Conservation (phyloP, 2,888 invertebrate genomes). For the Amiota mariae region DNA sequence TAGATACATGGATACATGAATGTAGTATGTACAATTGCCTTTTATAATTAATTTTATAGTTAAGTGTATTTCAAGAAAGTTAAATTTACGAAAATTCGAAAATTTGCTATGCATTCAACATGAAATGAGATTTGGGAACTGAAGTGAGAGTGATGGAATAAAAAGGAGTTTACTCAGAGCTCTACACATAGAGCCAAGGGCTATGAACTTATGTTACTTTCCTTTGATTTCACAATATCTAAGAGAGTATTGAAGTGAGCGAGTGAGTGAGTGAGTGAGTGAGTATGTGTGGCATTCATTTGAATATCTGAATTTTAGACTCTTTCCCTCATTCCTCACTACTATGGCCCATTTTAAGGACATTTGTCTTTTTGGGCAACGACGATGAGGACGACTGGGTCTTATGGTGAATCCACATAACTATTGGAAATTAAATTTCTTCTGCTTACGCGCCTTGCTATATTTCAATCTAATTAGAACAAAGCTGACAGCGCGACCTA, state of each 20-base stretch:
- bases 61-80: slow-evolving; percentile 69
- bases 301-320: background rate
- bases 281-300: background rate
- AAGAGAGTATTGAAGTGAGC: slow-evolving; percentile 6
- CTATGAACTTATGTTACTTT: slow-evolving; percentile 14
- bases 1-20: slow-evolving; percentile 22
- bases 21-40: slow-evolving; percentile 53
- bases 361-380: too few relatives aligned
- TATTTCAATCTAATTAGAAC: slow-evolving; percentile 29
- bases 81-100: slow-evolving; percentile 68
- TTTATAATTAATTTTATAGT: slow-evolving; percentile 67
- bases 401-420: background rate
- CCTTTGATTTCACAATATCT: background rate
- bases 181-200: slow-evolving; percentile 10
- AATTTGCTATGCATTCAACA: slow-evolving; percentile 45
- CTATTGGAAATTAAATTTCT: slow-evolving; percentile 27
- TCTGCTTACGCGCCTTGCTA: slow-evolving; percentile 25
- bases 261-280: slow-evolving; percentile 34
- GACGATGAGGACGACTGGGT: too few relatives aligned
- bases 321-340: too few relatives aligned
- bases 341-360: background rate
- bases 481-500: slow-evolving; percentile 13
- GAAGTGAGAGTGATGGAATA: too few relatives aligned
- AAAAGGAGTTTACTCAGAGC: background rate
- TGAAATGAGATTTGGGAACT: background rate